A percentile compares a stretch with the other conserved stretches of the same genome.
Evolutionary conservation across 1,140 invertebrate genomes (phyloP).

Genomic region (Drosophila ercepeae): DNA sequence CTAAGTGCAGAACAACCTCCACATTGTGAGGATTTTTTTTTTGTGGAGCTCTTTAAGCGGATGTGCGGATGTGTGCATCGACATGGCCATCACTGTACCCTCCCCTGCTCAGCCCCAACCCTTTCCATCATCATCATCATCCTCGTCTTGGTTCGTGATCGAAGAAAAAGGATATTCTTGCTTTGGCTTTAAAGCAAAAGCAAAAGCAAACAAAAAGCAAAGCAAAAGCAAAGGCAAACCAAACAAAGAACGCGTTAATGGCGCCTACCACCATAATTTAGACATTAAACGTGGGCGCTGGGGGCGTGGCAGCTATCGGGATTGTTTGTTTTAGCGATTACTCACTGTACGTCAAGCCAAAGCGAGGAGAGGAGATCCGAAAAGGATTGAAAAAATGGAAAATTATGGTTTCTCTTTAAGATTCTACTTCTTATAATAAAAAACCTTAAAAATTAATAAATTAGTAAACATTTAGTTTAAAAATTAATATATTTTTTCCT

Average conservation of each 20-base stretch:
- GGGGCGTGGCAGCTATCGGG: conserved; percentile 43
- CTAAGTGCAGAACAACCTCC: conserved; percentile 8
- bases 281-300: conserved; percentile 71
- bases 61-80: conserved; percentile 59
- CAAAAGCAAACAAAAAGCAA: background rate
- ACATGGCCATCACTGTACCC: conserved; percentile 26
- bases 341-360: conserved; percentile 24
- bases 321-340: conserved; percentile 44
- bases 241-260: conserved; percentile 65
- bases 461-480: too few species aligned
- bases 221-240: conserved; percentile 44
- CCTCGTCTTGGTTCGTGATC: conserved; percentile 11
- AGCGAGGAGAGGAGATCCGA: background rate
- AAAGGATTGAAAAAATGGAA: background rate
- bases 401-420: too few species aligned
- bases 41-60: conserved; percentile 47
- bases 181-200: conserved; percentile 12
- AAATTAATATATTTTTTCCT: too few species aligned
- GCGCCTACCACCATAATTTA: conserved; percentile 67
- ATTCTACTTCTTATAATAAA: background rate
- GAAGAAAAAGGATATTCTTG: conserved; percentile 22
- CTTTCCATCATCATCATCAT: conserved; percentile 19
- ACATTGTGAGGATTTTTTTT: conserved; percentile 2
- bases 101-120: too few species aligned
- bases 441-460: too few species aligned